Conservation (phyloP, 2,888 invertebrate genomes). For the Athrips mouffetella region DNA sequence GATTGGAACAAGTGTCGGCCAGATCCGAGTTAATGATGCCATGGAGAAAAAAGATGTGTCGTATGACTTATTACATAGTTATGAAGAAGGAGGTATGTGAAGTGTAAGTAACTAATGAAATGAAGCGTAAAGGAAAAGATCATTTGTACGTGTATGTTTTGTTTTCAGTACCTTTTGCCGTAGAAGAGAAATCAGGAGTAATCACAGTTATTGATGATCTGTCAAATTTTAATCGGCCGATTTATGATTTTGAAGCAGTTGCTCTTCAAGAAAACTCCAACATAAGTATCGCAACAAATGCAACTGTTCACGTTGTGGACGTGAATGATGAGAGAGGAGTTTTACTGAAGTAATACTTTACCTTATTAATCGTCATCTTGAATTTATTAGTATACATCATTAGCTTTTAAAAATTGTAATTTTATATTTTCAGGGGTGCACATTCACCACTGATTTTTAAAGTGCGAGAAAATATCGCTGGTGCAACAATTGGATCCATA, state of each 20-base stretch:
- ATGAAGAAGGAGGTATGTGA: slow-evolving; percentile 86
- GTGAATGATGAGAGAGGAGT: slow-evolving; percentile 84
- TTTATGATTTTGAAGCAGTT: slow-evolving; percentile 90
- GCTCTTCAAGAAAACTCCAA: slow-evolving; percentile 81
- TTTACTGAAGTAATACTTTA: slow-evolving; percentile 73
- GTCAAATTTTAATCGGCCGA: slow-evolving; percentile 80
- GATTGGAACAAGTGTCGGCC: slow-evolving; percentile 91
- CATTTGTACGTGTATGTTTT: slow-evolving; percentile 3
- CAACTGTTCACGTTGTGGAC: slow-evolving; percentile 90
- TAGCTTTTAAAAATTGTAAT: background rate
- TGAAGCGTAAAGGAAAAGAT: too few species aligned
- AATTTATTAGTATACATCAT: slow-evolving; percentile 12
- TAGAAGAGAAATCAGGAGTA: slow-evolving; percentile 91
- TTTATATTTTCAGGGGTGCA: slow-evolving; percentile 77
- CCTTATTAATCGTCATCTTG: slow-evolving; percentile 16
- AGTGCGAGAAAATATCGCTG: slow-evolving; percentile 86
- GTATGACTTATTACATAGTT: slow-evolving; percentile 90
- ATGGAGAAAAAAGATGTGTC: slow-evolving; percentile 82
- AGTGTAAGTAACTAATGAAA: too few species aligned
- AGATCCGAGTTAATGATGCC: slow-evolving; percentile 86
- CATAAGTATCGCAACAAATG: slow-evolving; percentile 86
- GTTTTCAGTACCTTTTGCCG: slow-evolving; percentile 91
- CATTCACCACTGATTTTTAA: slow-evolving; percentile 85
- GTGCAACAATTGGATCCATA: slow-evolving; percentile 85
- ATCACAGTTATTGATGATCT: slow-evolving; percentile 90